Base-by-base conservation (phyloP, 2,888 invertebrate genomes). In the Ethmia dodecea region DNA sequence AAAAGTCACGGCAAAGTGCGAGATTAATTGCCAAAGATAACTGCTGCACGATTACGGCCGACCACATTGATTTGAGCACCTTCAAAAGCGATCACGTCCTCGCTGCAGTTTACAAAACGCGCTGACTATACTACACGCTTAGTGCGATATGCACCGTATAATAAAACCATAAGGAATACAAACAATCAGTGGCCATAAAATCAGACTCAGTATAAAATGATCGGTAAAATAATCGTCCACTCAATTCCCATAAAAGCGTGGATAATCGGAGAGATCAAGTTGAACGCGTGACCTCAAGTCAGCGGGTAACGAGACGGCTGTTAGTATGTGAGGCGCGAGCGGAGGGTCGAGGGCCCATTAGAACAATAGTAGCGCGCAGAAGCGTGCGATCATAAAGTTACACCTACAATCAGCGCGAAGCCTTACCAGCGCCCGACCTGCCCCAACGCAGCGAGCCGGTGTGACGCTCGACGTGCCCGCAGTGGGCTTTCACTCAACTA, bases 381-480 rank as follows among this genome's bases (percentile, higher is more conserved):
- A 78, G 74, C 79, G 69, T 72, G 71, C 72, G 71, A 75, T 78
- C 76, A 74, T 79, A 78, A 78, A 78, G 51, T 77, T 70, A 64
- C 74, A 71, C 72, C 66, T 69, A 66, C 69, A 71, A 75, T 72
- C 68, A 62, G 52, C 55, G 56, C 49, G 60, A 66, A 67, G 63
- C 64, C 65, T 60, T 66, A 69, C 56, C 57, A 69, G 60, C 58
- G 57, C 61, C 56, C 66, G 75, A 78, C 71, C 77, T 76, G 65
- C 70, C 73, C 59, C 58, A 74, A 76, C 66, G 53, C 57, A 58
- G 47, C 58, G 50, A 52, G 55, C 56, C 45, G 44, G 50, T 35
- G 39, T 43, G 46, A 49, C 45, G 45, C 42, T 43, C 45, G 11
- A 43, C 45, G 32, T 30, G 20, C 42, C 43, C 48, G 46, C 51